Conservation (phyloP, 2,113 vertebrate species). For the Salminus brasiliensis region DNA sequence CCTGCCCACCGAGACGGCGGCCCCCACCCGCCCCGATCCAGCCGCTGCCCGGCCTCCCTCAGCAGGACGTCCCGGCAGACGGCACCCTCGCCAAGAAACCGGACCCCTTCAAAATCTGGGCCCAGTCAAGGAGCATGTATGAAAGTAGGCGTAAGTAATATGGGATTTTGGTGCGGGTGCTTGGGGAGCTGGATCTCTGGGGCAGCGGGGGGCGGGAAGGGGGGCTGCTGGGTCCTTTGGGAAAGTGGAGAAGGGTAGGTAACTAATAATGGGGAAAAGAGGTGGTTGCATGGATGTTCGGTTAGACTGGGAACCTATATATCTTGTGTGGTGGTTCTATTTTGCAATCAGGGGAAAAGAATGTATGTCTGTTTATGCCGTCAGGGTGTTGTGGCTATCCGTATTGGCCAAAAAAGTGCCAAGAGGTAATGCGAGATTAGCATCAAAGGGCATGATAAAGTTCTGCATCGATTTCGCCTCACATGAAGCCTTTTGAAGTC, state of each 20-base stretch:
- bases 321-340: too few species aligned
- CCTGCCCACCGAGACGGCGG: slow-evolving; percentile 74
- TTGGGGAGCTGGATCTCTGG: slow-evolving; percentile 54
- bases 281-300: neutral
- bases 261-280: neutral
- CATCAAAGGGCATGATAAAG: neutral
- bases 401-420: neutral
- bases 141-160: slow-evolving; percentile 99
- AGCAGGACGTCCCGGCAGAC: slow-evolving; percentile 83
- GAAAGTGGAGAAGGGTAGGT: slow-evolving; percentile 6
- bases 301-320: too few species aligned
- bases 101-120: slow-evolving; percentile 99
- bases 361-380: neutral
- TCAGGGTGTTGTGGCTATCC: too few species aligned
- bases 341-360: too few species aligned
- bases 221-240: slow-evolving; percentile 18
- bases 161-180: slow-evolving; percentile 69
- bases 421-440: neutral
- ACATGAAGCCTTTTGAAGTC: neutral
- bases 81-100: slow-evolving; percentile 92
- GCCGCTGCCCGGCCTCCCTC: slow-evolving; percentile 73
- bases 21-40: slow-evolving; percentile 74
- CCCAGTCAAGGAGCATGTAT: slow-evolving; percentile 99
- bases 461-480: neutral
- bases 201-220: too few species aligned